Evolutionary conservation across 2,888 invertebrate species (phyloP).

Genomic region (Selenia dentaria): DNA sequence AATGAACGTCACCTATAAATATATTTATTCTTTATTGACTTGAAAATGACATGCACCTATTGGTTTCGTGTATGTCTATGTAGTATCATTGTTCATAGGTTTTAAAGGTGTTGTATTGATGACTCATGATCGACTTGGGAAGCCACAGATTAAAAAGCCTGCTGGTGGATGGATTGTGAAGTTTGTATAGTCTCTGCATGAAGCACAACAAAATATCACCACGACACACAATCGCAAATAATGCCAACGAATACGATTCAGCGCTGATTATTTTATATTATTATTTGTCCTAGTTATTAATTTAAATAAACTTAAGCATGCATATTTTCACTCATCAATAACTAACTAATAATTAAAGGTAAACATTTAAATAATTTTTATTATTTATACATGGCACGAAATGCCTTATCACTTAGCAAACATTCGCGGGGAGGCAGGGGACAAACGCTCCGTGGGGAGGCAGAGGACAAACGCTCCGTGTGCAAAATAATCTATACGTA

Average conservation of each 20-base stretch:
- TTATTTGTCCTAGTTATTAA: conserved; percentile 17
- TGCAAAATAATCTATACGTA: conserved; percentile 80
- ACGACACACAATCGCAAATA: conserved; percentile 30
- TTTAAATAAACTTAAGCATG: conserved; percentile 61
- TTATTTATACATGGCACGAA: conserved; percentile 41
- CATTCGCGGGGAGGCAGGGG: conserved; percentile 74
- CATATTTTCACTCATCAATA: conserved; percentile 57
- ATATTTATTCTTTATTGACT: too few species aligned
- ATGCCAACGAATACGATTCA: conserved; percentile 1
- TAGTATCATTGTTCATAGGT: too few species aligned
- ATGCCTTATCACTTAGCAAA: conserved; percentile 60
- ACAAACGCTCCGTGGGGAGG: conserved; percentile 81
- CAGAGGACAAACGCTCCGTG: conserved; percentile 80
- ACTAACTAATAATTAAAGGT: conserved; percentile 28
- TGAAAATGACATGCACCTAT: too few species aligned
- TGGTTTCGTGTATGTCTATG: too few species aligned
- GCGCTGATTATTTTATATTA: conserved; percentile 9
- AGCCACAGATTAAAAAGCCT: too few species aligned
- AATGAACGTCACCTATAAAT: too few species aligned
- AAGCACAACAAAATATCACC: conserved; percentile 26
- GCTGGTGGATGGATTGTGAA: too few species aligned
- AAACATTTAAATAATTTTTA: conserved; percentile 8
- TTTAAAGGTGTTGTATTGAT: too few species aligned
- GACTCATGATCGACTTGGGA: too few species aligned
- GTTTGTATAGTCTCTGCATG: too few species aligned